Base-by-base conservation (phyloP, 2,797 vertebrate genomes). In the Danio choprae region DNA sequence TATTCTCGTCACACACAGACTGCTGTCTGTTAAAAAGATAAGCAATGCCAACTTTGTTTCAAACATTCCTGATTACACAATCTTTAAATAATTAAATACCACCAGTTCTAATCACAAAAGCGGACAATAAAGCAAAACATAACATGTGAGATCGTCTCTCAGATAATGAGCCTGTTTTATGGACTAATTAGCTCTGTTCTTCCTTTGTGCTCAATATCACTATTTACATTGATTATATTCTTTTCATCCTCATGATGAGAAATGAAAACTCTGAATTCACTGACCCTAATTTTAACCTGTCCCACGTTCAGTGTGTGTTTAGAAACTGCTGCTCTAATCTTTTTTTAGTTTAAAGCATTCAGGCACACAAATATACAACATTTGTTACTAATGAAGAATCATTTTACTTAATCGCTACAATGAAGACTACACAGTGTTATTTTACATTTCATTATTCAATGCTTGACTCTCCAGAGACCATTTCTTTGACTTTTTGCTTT, bases 141-240 rank as follows among this genome's bases (percentile, higher is more conserved):
- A 78, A 65, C 74, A 41, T 18, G 12, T 51, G 10, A 81, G 82
- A 70, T 84, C 40, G 44, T 71, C 77, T 84, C 18, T 68, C 6
- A 74, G 41, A 82, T 64, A 22, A 85, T 78, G 65, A 83, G 64
- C 72, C 77, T 48, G 62, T 82, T 81, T 79, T 85, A 81, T 82
- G 70, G 82, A 81, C 29, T 74, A 84, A 88, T 87, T 88, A 87
- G 89, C 85, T 82, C 58, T 44, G 60, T 75, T 87, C 59, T 69
- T 79, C 71, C 59, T 48, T 53, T 9, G 15, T 10, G 15, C 51
- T 51, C 53, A 55, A 77, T 77, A 40, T 60, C 68, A 53, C 59
- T 75, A 72, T 74, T 51, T 62, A 53, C 50, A 68, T 6, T 10
- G 1, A 22, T 55, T 11, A 10, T 11, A 8, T 29, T 18, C 20